These are phyloP conservation scores for Coecobrya sp. DNA, from an alignment of 2,888 invertebrate genomes.

Conservation along the genomic window DNA sequence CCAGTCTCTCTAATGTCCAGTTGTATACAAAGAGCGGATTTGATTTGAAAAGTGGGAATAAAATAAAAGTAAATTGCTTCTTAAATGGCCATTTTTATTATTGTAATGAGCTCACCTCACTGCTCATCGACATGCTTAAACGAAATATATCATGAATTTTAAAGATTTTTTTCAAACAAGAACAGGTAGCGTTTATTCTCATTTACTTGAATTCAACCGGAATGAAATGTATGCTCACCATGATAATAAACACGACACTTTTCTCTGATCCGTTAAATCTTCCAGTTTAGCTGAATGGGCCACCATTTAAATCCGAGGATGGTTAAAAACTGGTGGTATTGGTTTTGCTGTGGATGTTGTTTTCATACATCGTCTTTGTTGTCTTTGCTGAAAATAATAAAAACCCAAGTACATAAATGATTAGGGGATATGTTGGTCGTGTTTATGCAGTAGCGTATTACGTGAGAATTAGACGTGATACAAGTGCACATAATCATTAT, in stretches of 20 bases:
- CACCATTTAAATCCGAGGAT: no score
- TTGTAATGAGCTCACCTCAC: conserved; percentile 71
- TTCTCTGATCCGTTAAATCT: conserved; percentile 19
- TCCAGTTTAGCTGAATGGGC: conserved; percentile 14
- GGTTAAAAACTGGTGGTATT: background rate
- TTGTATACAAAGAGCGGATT: background rate
- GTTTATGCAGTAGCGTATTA: conserved; percentile 73
- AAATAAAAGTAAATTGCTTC: conserved; percentile 79
- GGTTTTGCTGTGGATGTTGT: conserved; percentile 6
- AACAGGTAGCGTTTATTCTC: conserved; percentile 75
- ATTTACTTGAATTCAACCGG: conserved; percentile 43
- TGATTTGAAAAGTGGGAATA: conserved; percentile 64
- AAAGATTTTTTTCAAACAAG: conserved; percentile 46
- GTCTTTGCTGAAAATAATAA: conserved; percentile 29
- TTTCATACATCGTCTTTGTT: background rate
- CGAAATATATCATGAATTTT: conserved; percentile 8
- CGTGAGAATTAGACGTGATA: conserved; percentile 79
- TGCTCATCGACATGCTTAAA: background rate
- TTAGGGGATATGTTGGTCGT: conserved; percentile 30
- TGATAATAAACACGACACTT: conserved; percentile 38
- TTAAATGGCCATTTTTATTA: conserved; percentile 76
- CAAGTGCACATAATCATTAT: conserved; percentile 69
- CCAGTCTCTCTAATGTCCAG: background rate
- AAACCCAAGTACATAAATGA: conserved; percentile 18
- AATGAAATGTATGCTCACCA: conserved; percentile 47